Conservation (phyloP, 2,113 vertebrate species). For the Otolemur garnettii region DNA sequence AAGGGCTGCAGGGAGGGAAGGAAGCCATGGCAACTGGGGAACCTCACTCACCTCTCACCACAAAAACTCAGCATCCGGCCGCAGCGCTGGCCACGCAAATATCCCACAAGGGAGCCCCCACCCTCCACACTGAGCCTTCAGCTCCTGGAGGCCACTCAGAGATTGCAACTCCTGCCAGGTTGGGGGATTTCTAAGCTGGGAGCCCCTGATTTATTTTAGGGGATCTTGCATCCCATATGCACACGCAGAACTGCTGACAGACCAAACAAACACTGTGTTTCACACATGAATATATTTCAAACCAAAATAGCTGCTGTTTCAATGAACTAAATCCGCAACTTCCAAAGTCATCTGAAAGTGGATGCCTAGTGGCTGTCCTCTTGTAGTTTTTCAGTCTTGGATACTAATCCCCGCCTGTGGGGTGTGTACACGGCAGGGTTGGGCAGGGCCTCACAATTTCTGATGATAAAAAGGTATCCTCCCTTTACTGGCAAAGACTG, state of each 20-base stretch:
- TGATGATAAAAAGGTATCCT: background rate
- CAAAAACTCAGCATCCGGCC: background rate
- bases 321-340: background rate
- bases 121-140: background rate
- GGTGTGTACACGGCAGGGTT: rapidly evolving
- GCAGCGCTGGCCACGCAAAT: rapidly evolving
- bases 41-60: background rate
- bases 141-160: rapidly evolving
- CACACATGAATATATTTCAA: constrained; percentile 55
- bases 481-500: background rate
- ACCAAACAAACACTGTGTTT: constrained; percentile 59
- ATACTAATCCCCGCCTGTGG: background rate
- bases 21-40: background rate
- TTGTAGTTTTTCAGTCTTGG: background rate
- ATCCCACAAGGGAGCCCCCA: background rate
- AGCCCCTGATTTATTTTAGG: constrained; percentile 50
- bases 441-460: background rate
- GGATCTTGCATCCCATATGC: constrained; percentile 43
- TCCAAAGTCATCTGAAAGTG: background rate
- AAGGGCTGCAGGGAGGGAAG: background rate
- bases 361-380: background rate
- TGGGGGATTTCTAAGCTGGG: background rate
- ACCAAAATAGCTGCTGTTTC: constrained; percentile 30
- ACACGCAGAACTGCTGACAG: background rate
- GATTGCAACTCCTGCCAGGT: background rate